A percentile compares a stretch with the other conserved stretches of the same genome.
These are phyloP conservation scores for Podotricha telesiphe DNA, from an alignment of 2,888 invertebrate genomes.

Conservation along the genomic window DNA sequence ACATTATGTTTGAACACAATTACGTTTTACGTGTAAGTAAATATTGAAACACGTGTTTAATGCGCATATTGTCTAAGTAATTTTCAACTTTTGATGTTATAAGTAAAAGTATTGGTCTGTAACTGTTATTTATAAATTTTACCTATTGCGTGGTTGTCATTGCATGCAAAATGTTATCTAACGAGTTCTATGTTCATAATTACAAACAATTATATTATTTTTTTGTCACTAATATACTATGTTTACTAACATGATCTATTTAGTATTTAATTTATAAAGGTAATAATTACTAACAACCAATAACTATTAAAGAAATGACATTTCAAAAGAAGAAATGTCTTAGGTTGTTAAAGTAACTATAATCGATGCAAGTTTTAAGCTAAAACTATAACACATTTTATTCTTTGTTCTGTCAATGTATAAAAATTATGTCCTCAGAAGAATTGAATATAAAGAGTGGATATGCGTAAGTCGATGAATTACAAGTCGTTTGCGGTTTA, in stretches of 20 bases:
- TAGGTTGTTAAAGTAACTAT: background rate
- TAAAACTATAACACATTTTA: conserved; percentile 1
- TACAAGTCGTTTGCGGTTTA: conserved; percentile 59
- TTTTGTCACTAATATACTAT: too few relatives aligned
- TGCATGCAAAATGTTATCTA: too few relatives aligned
- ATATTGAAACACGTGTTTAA: conserved; percentile 20
- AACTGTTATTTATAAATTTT: too few relatives aligned
- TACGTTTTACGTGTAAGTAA: conserved; percentile 25
- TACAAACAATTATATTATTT: too few relatives aligned
- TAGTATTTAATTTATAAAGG: background rate
- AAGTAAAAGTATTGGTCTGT: background rate
- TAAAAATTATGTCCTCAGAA: conserved; percentile 16
- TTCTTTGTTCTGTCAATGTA: conserved; percentile 7
- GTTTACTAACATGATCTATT: too few relatives aligned
- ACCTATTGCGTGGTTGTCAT: too few relatives aligned
- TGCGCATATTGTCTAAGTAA: conserved; percentile 3
- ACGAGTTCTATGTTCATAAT: too few relatives aligned
- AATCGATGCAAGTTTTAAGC: background rate
- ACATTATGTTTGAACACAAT: conserved; percentile 5
- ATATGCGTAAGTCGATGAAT: conserved; percentile 37
- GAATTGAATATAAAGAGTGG: conserved; percentile 23
- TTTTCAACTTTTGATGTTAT: background rate
- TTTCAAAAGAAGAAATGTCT: background rate
- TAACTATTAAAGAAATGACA: background rate
- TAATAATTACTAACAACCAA: background rate